Evolutionary conservation across 2,113 vertebrate genomes (phyloP), one percentile per base, ranked within the genome.

Genomic region (Pelecanoides urinatrix): DNA sequence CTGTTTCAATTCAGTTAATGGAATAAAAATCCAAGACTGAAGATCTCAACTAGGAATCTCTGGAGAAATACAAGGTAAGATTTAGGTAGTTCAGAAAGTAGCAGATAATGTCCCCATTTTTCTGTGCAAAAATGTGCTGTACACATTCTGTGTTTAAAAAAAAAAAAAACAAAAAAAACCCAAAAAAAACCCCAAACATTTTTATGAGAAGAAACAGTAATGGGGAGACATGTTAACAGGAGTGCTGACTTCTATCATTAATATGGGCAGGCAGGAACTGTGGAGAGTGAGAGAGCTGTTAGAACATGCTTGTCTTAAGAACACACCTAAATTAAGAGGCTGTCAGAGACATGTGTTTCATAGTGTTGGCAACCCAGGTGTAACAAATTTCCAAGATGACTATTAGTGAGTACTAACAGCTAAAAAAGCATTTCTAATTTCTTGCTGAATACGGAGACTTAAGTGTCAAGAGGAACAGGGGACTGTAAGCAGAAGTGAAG

Each of bases 371-470:
- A 96, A 58, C 49, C 82, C 78, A 95, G 88, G 88, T 93, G 88
- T 92, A 93, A 88, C 75, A 79, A 67, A 94, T 96, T 96, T 95
- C 75, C 55, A 94, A 49, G 63, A 67, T 67, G 86, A 94, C 86
- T 95, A 58, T 80, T 96, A 94, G 83, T 88, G 86, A 95, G 83
- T 92, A 95, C 63, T 94, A 95, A 84, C 76, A 91, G 86, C 72
- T 96, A 74, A 89, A 77, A 95, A 92, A 95, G 47, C 63, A 75
- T 47, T 92, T 70, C 44, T 83, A 45, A 95, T 91, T 81, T 96
- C 79, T 95, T 74, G 52, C 38, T 73, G 72, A 94, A 67, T 91
- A 26, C 15, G 59, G 65, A 91, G 29, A 42, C 32, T 55, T 67
- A 53, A 76, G 36, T 29, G 22, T 90, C 36, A 77, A 56, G 61